phyloP scores from a whole-genome alignment of 2,888 invertebrate species.

The Trichopoda pennipes region DNA sequence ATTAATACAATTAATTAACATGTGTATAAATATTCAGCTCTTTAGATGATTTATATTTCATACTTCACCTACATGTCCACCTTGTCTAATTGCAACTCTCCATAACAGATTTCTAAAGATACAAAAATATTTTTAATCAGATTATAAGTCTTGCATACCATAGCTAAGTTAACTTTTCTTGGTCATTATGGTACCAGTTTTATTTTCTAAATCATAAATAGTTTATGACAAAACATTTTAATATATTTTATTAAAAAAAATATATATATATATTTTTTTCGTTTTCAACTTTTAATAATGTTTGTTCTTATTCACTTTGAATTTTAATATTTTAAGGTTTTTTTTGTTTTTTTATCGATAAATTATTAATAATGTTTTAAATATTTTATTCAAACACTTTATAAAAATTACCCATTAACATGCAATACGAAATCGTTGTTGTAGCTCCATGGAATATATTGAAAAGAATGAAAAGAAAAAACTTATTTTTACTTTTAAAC shows the following conservation, averaged over 20 bases:
- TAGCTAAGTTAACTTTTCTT: background rate
- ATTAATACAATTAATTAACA: constrained; percentile 42
- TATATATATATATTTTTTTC: too few species aligned
- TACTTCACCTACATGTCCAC: constrained; percentile 5
- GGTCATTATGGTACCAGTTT: background rate
- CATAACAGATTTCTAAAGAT: constrained; percentile 1
- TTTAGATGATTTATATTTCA: constrained; percentile 21
- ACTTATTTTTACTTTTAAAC: constrained; percentile 27
- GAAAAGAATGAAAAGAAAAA: constrained; percentile 3
- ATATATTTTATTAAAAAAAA: constrained; percentile 8
- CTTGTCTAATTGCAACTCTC: constrained; percentile 10
- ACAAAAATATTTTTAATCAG: background rate
- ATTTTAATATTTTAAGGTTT: constrained; percentile 18
- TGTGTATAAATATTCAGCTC: constrained; percentile 20
- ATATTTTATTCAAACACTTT: constrained; percentile 61
- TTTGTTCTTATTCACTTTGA: constrained; percentile 23
- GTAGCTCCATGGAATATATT: background rate
- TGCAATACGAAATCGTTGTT: constrained; percentile 42
- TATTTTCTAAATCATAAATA: constrained; percentile 30
- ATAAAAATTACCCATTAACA: constrained; percentile 60
- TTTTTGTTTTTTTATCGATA: constrained; percentile 15
- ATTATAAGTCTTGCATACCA: constrained; percentile 11
- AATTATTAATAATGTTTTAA: constrained; percentile 59
- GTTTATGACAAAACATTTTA: constrained; percentile 36
- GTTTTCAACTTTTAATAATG: background rate